A percentile compares a stretch with the other conserved stretches of the same genome.
Evolutionary conservation across 2,113 vertebrate species (phyloP).

Genomic region (Xyrauchen texanus): DNA sequence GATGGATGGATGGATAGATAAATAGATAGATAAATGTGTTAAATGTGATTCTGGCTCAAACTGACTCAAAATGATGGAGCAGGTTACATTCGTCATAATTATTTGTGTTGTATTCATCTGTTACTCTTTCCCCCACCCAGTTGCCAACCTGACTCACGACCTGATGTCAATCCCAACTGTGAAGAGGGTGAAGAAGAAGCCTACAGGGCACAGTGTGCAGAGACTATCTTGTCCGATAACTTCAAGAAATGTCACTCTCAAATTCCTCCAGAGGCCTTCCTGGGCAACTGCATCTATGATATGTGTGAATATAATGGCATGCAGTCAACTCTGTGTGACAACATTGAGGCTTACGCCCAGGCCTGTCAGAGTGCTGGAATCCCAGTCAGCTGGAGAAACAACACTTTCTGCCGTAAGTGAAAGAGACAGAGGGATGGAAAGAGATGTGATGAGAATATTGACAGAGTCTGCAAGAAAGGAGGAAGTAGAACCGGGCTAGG

Average conservation of each 20-base stretch:
- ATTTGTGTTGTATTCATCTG: background rate
- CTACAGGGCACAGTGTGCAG: slow-evolving; percentile 58
- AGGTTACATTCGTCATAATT: background rate
- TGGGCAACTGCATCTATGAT: slow-evolving; percentile 75
- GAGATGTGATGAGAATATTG: background rate
- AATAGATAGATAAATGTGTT: too few species aligned
- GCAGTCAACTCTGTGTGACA: slow-evolving; percentile 74
- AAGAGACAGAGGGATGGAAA: background rate
- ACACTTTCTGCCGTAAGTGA: slow-evolving; percentile 83
- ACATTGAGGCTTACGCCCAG: slow-evolving; percentile 76
- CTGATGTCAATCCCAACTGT: slow-evolving; percentile 70
- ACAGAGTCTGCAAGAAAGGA: too few species aligned
- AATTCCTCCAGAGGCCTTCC: slow-evolving; percentile 66
- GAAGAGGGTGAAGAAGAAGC: slow-evolving; percentile 57
- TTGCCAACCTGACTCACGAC: slow-evolving; percentile 72
- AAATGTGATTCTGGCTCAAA: background rate
- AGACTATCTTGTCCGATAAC: slow-evolving; percentile 58
- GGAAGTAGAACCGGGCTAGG: background rate
- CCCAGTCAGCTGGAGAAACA: slow-evolving; percentile 81
- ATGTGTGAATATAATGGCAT: slow-evolving; percentile 80
- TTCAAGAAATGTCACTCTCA: slow-evolving; percentile 73
- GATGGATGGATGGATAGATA: too few species aligned
- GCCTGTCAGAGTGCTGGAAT: slow-evolving; percentile 76
- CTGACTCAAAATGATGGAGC: too few species aligned
- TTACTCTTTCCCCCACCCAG: slow-evolving; percentile 57